A percentile compares a stretch with the other conserved stretches of the same genome.
Conservation (phyloP, 2,888 invertebrate genomes). For the Tetrapedia diversipes region DNA sequence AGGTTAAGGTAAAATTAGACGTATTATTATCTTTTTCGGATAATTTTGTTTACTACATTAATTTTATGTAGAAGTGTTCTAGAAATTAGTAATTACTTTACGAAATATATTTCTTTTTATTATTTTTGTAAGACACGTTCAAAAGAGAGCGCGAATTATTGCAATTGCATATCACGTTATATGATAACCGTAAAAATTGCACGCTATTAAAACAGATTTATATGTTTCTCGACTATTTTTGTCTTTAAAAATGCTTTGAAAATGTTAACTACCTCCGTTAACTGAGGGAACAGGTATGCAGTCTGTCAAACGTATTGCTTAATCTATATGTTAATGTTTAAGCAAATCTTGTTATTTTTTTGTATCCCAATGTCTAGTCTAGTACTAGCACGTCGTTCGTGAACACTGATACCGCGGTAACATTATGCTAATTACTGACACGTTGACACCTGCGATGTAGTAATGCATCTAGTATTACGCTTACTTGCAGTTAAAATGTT, state of each 20-base stretch:
- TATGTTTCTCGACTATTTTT: not conserved
- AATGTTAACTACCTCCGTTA: not conserved
- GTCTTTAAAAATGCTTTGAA: not conserved
- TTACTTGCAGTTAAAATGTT: not conserved
- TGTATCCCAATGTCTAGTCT: not conserved
- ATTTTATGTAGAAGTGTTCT: no score
- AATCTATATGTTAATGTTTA: slow-evolving; percentile 22
- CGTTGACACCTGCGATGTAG: slow-evolving; percentile 13
- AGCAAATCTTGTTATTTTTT: slow-evolving; percentile 6
- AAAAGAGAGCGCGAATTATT: no score
- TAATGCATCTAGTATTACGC: not conserved
- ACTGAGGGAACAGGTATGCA: not conserved
- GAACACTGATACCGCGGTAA: not conserved
- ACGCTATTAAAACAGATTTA: not conserved
- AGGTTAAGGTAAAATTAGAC: no score
- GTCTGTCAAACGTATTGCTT: not conserved
- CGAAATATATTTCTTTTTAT: no score
- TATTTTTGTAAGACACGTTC: no score
- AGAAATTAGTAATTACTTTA: no score
- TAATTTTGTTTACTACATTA: no score
- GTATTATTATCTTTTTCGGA: no score
- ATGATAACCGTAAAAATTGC: no score
- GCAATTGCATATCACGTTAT: no score
- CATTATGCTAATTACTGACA: slow-evolving; percentile 19
- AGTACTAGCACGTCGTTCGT: not conserved